phyloP scores from a whole-genome alignment of 2,797 vertebrate species.

The Synanceia verrucosa region DNA sequence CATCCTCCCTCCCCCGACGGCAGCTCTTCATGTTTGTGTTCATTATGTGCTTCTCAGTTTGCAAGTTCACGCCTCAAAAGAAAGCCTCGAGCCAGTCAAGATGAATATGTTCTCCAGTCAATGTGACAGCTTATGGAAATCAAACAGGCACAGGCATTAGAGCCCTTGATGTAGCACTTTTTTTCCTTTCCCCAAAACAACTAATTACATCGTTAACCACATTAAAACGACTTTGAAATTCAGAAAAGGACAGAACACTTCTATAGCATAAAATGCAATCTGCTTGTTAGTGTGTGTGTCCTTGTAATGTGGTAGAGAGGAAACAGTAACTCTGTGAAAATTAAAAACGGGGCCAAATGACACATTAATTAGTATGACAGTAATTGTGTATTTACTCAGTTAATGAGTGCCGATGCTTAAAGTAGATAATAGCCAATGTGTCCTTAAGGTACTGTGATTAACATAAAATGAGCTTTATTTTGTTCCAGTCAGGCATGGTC shows the following conservation, averaged over 20 bases:
- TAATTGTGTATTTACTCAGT: conserved; percentile 76
- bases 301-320: conserved; percentile 31
- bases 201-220: conserved; percentile 68
- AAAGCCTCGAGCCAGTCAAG: conserved; percentile 40
- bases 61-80: conserved; percentile 37
- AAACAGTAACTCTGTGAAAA: conserved; percentile 53
- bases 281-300: conserved; percentile 53
- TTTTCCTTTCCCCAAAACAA: conserved; percentile 28
- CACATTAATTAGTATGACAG: conserved; percentile 71
- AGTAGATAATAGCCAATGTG: conserved; percentile 68
- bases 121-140: conserved; percentile 63
- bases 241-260: conserved; percentile 68
- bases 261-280: conserved; percentile 53
- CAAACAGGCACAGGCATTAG: conserved; percentile 45
- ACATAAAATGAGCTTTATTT: conserved; percentile 53
- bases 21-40: conserved; percentile 35
- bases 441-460: conserved; percentile 66
- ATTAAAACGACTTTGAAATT: conserved; percentile 70
- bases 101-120: conserved; percentile 55
- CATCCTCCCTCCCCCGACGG: conserved; percentile 2
- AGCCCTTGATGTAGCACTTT: conserved; percentile 8
- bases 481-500: conserved; percentile 30
- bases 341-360: conserved; percentile 63
- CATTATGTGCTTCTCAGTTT: conserved; percentile 39
- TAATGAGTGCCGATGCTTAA: conserved; percentile 77